phyloP scores from a whole-genome alignment of 2,888 invertebrate genomes.

The Hofmannophila pseudospretella region DNA sequence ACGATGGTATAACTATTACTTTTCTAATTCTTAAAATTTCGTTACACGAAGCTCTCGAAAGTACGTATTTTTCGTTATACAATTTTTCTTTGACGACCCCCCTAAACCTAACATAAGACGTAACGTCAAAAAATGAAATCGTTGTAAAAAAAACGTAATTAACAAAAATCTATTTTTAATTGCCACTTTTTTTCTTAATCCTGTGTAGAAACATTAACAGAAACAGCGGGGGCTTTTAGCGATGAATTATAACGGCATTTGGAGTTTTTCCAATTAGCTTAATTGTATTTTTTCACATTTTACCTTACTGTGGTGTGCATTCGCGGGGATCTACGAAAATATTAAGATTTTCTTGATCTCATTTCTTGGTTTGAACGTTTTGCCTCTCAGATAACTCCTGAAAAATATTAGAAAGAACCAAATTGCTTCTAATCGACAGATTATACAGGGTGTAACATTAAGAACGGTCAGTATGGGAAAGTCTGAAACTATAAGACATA shows the following conservation, averaged over 20 bases:
- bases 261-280: constrained; percentile 60
- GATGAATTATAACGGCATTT: constrained; percentile 46
- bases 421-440: no score
- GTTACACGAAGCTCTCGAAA: no score
- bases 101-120: no score
- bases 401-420: no score
- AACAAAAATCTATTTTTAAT: constrained; percentile 53
- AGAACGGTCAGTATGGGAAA: no score
- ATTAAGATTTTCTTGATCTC: constrained; percentile 1
- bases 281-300: constrained; percentile 54
- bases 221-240: constrained; percentile 9
- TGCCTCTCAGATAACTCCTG: no score
- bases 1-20: no score
- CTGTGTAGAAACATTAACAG: constrained; percentile 46
- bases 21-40: no score
- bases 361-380: not conserved
- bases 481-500: no score
- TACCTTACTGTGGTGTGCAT: constrained; percentile 12
- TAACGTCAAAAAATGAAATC: not conserved
- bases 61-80: no score
- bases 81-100: no score
- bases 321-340: constrained; percentile 12
- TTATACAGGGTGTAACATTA: no score
- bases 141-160: constrained; percentile 20
- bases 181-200: constrained; percentile 39